A percentile compares a stretch with the other conserved stretches of the same genome.
These are phyloP conservation scores for Peromyscus polionotus DNA, from an alignment of 2,113 vertebrate species.

Conservation along the genomic window DNA sequence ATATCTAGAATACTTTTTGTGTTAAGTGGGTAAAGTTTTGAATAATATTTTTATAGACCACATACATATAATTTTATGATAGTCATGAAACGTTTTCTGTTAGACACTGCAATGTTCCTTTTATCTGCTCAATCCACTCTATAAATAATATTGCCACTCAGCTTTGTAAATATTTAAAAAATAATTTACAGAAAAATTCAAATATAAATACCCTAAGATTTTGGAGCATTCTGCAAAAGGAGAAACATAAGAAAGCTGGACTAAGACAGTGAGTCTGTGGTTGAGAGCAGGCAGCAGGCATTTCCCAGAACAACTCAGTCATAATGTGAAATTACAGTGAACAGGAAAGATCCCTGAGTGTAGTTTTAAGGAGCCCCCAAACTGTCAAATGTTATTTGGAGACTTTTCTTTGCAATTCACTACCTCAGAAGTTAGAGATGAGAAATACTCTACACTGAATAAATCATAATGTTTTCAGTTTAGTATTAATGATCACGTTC, in stretches of 20 bases:
- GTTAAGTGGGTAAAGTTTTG: slow-evolving; percentile 23
- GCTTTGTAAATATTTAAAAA: slow-evolving; percentile 32
- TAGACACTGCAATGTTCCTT: neutral
- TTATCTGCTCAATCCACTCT: neutral
- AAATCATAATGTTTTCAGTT: slow-evolving; percentile 54
- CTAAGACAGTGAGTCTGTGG: neutral
- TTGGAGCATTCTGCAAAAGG: neutral
- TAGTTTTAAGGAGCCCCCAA: neutral
- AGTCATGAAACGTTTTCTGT: neutral
- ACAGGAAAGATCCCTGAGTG: neutral
- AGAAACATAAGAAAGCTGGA: neutral
- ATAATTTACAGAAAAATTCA: slow-evolving; percentile 17
- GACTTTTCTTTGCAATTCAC: slow-evolving; percentile 15
- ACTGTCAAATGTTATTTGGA: neutral
- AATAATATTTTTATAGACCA: neutral
- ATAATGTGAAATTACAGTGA: neutral
- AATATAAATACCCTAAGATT: neutral
- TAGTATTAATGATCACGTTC: slow-evolving; percentile 1
- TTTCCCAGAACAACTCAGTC: neutral
- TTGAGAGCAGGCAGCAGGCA: neutral
- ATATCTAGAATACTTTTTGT: slow-evolving; percentile 32
- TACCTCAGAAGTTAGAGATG: neutral
- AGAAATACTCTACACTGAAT: neutral
- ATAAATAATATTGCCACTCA: neutral
- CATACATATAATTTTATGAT: neutral